Conservation (phyloP, 2,797 vertebrate genomes). For the Premnoplex brunnescens region DNA sequence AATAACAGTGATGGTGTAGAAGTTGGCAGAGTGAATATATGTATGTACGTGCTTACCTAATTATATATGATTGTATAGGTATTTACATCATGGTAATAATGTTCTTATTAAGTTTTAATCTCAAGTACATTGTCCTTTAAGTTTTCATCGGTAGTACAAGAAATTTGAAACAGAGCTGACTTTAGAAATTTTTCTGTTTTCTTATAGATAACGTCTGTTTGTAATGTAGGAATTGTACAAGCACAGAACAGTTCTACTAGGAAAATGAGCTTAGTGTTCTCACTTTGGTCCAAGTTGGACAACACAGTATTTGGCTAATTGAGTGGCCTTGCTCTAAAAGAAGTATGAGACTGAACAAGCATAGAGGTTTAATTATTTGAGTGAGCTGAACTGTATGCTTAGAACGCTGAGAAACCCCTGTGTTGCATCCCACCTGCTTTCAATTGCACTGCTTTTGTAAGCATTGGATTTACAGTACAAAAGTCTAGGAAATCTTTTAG, state of each 20-base stretch:
- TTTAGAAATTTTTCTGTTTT: constrained; percentile 37
- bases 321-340: constrained; percentile 54
- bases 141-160: not conserved
- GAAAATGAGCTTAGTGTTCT: constrained; percentile 73
- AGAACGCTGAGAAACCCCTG: constrained; percentile 53
- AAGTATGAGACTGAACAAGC: constrained; percentile 56
- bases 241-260: constrained; percentile 42
- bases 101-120: not conserved
- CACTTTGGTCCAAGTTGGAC: constrained; percentile 56
- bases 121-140: not conserved
- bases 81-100: not conserved
- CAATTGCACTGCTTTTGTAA: constrained; percentile 45
- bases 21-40: not conserved
- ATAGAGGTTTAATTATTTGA: constrained; percentile 71
- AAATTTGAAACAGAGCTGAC: not conserved
- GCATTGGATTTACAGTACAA: constrained; percentile 3
- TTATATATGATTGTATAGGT: not conserved
- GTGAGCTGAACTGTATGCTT: not conserved
- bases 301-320: constrained; percentile 71
- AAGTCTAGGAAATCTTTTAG: constrained; percentile 21
- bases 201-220: constrained; percentile 34
- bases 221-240: constrained; percentile 58
- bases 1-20: not conserved
- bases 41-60: not conserved
- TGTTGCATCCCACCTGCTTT: constrained; percentile 6